Base-by-base conservation (phyloP, 2,888 invertebrate genomes). In the Leucania comma region DNA sequence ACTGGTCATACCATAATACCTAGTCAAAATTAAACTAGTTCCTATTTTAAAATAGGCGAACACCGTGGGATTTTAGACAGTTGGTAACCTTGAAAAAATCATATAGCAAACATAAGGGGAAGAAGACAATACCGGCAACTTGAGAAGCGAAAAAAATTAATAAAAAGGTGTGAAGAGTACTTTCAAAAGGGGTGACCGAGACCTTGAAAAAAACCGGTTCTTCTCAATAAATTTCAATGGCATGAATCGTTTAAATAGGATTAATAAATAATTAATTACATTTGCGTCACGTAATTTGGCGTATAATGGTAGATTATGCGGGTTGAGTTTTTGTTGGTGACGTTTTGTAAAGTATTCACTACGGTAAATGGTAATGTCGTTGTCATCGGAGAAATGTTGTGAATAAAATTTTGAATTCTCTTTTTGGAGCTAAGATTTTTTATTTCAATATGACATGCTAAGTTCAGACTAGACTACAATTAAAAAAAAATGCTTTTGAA, bases 91-190 rank as follows among this genome's bases (percentile, higher is more conserved):
- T 83, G 75, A 89, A 90, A 88, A 87, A 89, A 85, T 80, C 84
- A 87, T 90, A 91, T 90, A 90, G 89, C 91, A 90, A 91, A 90
- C 86, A 91, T 81, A 73, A 88, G 89, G 92, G 91, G 73, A 75
- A 76, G 53, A 84, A 85, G 86, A 91, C 86, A 80, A 81, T 79
- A 10, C 57, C 14, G 26, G 80, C 76, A 84, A 86, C 77, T 83
- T 76, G 85, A 87, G 80, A 86, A 80, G 32, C 71, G 10, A 59
- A 72, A 83, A 82, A 80, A 80, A 87, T n/a, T 79, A 85, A 81
- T 70, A 58, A 71, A 85, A 86, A 88, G 88, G 88, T 88, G 88
- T 85, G 79, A 88, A 88, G 76, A 83, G 59, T 78, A 75, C 72
- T 75, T 58, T 76, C 32, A 26, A 65, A 82, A 79, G 79, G 83